Percentiles rank a stretch among this genome's conserved stretches.
Evolutionary conservation across 2,888 invertebrate species (phyloP).

Genomic region (Callinectes sapidus): DNA sequence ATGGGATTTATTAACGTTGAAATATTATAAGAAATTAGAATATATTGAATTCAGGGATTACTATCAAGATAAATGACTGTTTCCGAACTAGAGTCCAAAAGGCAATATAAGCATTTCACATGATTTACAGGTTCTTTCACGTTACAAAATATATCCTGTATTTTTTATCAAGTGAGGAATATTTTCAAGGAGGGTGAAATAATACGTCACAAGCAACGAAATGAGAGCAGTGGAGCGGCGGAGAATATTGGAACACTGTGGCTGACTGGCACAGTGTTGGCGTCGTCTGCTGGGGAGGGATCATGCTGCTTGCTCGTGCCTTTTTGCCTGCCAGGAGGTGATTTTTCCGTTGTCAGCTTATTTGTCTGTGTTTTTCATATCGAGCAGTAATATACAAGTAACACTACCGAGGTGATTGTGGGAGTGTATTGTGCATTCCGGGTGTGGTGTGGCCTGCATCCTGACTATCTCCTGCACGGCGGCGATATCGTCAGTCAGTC

Average conservation of each 20-base stretch:
- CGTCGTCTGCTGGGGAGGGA: neutral
- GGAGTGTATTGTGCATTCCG: neutral
- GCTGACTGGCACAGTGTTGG: neutral
- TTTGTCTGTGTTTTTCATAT: neutral
- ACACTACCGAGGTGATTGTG: neutral
- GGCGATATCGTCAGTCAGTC: too few species aligned
- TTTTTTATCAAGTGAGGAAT: too few species aligned
- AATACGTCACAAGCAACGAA: neutral
- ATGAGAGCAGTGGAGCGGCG: neutral
- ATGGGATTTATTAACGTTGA: neutral
- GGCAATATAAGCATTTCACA: neutral
- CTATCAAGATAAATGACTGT: neutral
- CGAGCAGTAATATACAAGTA: neutral
- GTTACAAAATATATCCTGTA: too few species aligned
- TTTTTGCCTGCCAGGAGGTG: conserved; percentile 9
- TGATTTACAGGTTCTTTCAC: neutral
- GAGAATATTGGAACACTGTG: neutral
- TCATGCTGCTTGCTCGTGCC: neutral
- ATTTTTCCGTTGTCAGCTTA: neutral
- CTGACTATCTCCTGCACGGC: too few species aligned
- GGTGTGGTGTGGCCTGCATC: neutral
- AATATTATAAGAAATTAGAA: neutral
- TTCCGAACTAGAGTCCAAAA: neutral
- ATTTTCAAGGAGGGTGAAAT: too few species aligned
- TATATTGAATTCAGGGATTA: neutral